Conservation (phyloP, 1,140 invertebrate species). For the Vanessa atalanta region DNA sequence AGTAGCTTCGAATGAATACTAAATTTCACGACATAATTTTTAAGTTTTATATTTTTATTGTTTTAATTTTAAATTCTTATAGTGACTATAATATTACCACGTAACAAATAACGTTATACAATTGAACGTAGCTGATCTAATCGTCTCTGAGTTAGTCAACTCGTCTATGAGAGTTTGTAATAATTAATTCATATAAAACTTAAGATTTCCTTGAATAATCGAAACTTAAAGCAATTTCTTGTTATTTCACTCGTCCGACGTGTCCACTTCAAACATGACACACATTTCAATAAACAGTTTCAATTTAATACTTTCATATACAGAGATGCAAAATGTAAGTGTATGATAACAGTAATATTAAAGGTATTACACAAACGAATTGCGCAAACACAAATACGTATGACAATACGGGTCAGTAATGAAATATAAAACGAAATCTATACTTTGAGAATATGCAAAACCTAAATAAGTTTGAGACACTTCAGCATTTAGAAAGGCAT, state of each 20-base stretch:
- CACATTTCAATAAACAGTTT: constrained; percentile 2
- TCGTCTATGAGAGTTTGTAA: too few species aligned
- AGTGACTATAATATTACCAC: too few species aligned
- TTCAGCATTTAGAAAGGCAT: constrained; percentile 76
- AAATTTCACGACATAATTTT: too few species aligned
- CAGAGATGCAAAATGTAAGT: not conserved
- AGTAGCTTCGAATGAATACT: not conserved
- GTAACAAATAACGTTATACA: too few species aligned
- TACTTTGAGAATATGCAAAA: constrained; percentile 23
- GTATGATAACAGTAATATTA: not conserved
- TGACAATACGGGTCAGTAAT: not conserved
- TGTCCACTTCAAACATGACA: constrained; percentile 6
- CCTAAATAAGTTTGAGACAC: constrained; percentile 50
- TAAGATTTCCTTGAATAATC: not conserved
- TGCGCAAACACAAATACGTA: constrained; percentile 4
- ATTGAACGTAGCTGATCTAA: too few species aligned
- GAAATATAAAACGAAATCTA: not conserved
- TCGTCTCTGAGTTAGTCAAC: too few species aligned
- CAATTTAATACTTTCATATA: constrained; percentile 8
- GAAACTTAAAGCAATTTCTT: not conserved
- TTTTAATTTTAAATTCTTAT: too few species aligned
- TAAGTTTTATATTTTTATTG: too few species aligned
- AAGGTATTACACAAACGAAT: constrained; percentile 13
- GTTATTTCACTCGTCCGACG: constrained; percentile 1
- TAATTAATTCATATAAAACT: too few species aligned